phyloP scores from a whole-genome alignment of 2,113 vertebrate genomes.

The Cryptotis parvus region DNA sequence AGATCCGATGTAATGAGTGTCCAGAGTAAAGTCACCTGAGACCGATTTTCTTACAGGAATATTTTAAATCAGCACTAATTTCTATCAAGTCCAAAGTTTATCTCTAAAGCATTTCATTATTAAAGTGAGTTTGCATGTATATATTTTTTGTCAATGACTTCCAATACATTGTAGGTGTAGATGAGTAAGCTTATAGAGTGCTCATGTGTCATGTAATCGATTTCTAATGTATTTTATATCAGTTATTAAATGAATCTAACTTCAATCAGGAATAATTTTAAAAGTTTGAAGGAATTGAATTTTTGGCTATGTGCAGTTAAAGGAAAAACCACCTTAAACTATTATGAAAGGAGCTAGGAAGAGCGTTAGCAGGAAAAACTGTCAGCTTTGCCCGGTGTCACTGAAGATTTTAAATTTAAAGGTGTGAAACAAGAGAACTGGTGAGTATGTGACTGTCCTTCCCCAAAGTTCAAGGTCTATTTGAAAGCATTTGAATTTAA shows the following conservation, averaged over 20 bases:
- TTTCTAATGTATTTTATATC: not conserved
- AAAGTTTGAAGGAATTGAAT: not conserved
- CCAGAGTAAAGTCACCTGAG: not conserved
- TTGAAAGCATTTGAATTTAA: constrained; percentile 8
- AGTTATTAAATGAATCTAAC: not conserved
- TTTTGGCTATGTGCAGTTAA: not conserved
- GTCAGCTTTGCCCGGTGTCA: not conserved
- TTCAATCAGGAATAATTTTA: constrained; percentile 24
- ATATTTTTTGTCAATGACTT: not conserved
- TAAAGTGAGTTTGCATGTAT: not conserved
- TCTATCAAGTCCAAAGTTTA: not conserved
- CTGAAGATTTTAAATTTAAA: constrained; percentile 31
- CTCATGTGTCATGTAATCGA: constrained; percentile 9
- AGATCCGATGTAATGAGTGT: not conserved
- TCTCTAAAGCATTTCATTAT: constrained; percentile 43
- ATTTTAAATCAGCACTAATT: constrained; percentile 32
- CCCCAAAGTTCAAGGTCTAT: not conserved
- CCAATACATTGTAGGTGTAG: not conserved
- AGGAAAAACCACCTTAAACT: not conserved
- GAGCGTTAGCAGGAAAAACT: not conserved
- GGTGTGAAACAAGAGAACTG: not conserved
- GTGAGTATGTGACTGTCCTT: not conserved
- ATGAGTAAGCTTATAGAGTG: not conserved
- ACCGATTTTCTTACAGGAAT: not conserved
- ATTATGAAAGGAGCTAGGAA: not conserved